A percentile compares a stretch with the other conserved stretches of the same genome.
Evolutionary conservation across 2,113 vertebrate species (phyloP).

Genomic region (Myanophis thanlyinensis): DNA sequence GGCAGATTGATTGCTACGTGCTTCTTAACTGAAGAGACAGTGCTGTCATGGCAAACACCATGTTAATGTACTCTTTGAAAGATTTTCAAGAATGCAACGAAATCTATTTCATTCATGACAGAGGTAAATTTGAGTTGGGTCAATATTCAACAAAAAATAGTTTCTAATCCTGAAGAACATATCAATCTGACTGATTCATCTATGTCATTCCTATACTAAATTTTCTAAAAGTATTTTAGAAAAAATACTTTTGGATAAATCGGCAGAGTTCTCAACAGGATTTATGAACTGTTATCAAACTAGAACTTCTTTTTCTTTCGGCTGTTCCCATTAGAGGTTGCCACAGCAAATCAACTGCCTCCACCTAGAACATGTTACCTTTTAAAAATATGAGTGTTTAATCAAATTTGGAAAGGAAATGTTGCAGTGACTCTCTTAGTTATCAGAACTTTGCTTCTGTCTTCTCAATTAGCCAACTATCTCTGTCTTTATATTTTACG

Average conservation of each 20-base stretch:
- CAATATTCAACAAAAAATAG: not conserved
- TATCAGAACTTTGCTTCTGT: not conserved
- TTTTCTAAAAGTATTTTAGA: too few relatives aligned
- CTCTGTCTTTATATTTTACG: not conserved
- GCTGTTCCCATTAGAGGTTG: too few relatives aligned
- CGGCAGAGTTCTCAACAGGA: not conserved
- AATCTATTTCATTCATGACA: not conserved
- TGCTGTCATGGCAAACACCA: conserved; percentile 40
- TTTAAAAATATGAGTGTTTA: not conserved
- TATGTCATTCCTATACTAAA: not conserved
- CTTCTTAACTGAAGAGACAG: conserved; percentile 4
- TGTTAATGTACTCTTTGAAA: conserved; percentile 34
- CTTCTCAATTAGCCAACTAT: not conserved
- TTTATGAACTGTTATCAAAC: not conserved
- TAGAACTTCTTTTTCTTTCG: too few relatives aligned
- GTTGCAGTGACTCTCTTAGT: not conserved
- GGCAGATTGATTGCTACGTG: not conserved
- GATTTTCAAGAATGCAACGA: not conserved
- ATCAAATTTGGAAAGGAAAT: not conserved
- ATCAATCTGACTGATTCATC: not conserved
- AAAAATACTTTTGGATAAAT: not conserved
- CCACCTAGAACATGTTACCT: not conserved
- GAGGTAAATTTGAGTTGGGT: not conserved
- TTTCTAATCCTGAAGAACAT: not conserved
- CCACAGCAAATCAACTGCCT: too few relatives aligned